These are phyloP conservation scores for Xestia xanthographa DNA, from an alignment of 2,888 invertebrate genomes.

Conservation along the genomic window DNA sequence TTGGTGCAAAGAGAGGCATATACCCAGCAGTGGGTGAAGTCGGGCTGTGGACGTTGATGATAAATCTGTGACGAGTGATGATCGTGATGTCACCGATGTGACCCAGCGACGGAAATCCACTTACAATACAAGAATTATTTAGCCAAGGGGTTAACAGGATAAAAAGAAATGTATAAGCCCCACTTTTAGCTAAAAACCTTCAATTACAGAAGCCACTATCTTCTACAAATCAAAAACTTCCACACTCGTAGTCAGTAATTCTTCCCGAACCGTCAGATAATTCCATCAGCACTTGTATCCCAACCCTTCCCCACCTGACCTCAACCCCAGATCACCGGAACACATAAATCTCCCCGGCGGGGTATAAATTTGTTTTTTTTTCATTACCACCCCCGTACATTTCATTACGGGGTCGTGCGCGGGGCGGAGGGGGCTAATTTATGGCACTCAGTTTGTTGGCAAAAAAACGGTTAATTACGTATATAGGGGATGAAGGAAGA, in stretches of 20 bases:
- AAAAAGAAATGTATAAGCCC: not conserved
- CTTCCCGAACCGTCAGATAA: constrained; percentile 18
- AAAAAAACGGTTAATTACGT: constrained; percentile 62
- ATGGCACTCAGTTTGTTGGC: constrained; percentile 48
- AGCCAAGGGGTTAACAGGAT: not conserved
- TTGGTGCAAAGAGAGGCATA: too few relatives aligned
- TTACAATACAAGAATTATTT: not conserved
- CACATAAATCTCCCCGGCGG: constrained; percentile 60
- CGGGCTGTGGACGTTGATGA: too few relatives aligned
- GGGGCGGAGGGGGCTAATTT: constrained; percentile 58
- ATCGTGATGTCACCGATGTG: not conserved
- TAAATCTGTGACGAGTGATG: not conserved
- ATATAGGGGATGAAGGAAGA: constrained; percentile 23
- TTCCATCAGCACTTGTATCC: constrained; percentile 34
- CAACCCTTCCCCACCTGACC: constrained; percentile 51
- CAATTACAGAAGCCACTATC: not conserved
- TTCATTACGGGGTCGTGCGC: constrained; percentile 63
- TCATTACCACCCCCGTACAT: constrained; percentile 65
- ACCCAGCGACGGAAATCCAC: not conserved
- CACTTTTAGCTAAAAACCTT: not conserved
- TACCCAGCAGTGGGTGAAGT: too few relatives aligned
- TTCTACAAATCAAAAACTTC: not conserved
- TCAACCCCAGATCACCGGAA: constrained; percentile 62
- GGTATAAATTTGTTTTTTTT: constrained; percentile 70
- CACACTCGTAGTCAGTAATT: not conserved